Base-by-base conservation (phyloP, 2,888 invertebrate genomes). In the Malachius bipustulatus region DNA sequence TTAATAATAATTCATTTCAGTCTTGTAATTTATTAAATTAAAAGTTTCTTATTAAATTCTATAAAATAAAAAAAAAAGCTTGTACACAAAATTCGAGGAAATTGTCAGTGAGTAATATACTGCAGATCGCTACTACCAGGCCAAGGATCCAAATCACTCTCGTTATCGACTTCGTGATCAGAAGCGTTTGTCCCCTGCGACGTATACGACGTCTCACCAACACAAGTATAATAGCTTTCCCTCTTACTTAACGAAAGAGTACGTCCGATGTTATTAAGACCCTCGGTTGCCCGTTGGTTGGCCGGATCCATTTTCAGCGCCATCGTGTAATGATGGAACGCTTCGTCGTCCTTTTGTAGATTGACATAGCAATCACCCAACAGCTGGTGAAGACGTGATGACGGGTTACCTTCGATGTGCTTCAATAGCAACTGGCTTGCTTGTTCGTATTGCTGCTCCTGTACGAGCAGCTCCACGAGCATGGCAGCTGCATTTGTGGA, bases 371-470 rank as follows among this genome's bases (percentile, higher is more conserved):
- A 66, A 48, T 79, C 77, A 1, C 73, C 80, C 12, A 81, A 54
- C 59, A 76, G 66, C 50, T 75, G 75, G 55, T 81, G 78, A 13
- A 79, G 59, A 46, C 69, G 65, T 27, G 73, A 71, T 0, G 76
- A 71, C 9, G 75, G 73, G 47, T 72, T 69, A 9, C 66, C 59
- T 37, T 69, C 68, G 1, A 77, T 70, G 50, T 80, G 77, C 45
- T 75, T 75, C 45, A 74, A 69, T 10, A 85, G 57, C 49, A 85
- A 54, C 26, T 73, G 69, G 14, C 79, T 74, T 0, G 82, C 83
- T 39, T 75, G 71, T 42, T 77, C 74, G 38, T 71, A 65, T 24
- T 73, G 69, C 44, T 73, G 72, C 47, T 77, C 77, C 47, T 71
- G 70, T 47, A 76, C 75, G 30, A 76, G 70, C 39, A 82, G 72